phyloP scores from a whole-genome alignment of 2,888 invertebrate species.

The Chesias legatella region DNA sequence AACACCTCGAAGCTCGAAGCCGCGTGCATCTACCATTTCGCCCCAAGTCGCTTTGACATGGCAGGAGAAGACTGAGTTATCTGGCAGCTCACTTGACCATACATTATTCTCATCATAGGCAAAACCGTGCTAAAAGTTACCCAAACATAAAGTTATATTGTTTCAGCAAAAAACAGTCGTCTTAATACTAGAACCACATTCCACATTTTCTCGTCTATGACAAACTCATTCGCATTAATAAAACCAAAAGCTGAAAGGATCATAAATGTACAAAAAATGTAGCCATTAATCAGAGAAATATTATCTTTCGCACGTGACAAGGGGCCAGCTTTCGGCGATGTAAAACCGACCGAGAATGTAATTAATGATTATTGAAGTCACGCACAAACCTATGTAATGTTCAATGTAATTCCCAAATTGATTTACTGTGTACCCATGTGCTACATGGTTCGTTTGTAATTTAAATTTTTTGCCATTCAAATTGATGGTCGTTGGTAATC shows the following conservation, averaged over 20 bases:
- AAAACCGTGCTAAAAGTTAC: too few relatives aligned
- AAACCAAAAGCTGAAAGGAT: conserved; percentile 11
- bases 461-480: background rate
- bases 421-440: conserved; percentile 18
- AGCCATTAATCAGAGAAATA: conserved; percentile 42
- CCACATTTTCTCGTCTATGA: background rate
- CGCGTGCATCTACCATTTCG: too few relatives aligned
- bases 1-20: too few relatives aligned
- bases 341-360: conserved; percentile 39
- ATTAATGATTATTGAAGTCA: conserved; percentile 51
- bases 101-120: too few relatives aligned
- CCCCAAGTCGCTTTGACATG: too few relatives aligned
- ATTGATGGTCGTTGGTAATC: too few relatives aligned
- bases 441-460: background rate
- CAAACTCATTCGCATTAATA: background rate
- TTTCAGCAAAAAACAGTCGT: too few relatives aligned
- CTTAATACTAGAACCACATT: too few relatives aligned
- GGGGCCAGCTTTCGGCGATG: conserved; percentile 33
- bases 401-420: conserved; percentile 27
- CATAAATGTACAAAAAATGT: conserved; percentile 17
- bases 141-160: too few relatives aligned
- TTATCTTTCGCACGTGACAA: conserved; percentile 43
- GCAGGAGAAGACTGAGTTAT: too few relatives aligned
- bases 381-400: conserved; percentile 26
- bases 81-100: too few relatives aligned